phyloP scores from a whole-genome alignment of 2,797 vertebrate genomes.

The Eidolon dupreanum region DNA sequence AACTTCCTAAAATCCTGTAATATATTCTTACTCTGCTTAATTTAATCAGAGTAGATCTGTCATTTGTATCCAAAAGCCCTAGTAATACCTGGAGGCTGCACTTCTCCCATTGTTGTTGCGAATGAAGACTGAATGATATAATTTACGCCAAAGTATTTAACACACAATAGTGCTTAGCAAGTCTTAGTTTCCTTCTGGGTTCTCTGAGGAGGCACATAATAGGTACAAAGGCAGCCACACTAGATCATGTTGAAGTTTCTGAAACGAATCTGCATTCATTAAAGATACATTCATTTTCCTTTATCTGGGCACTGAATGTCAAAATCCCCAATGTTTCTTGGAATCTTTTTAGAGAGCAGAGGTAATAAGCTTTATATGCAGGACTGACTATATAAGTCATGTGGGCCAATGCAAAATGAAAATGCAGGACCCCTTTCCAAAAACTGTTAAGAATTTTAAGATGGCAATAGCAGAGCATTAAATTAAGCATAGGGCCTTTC shows the following conservation, averaged over 20 bases:
- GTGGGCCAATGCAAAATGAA: background rate
- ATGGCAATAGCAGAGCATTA: background rate
- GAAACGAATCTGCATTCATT: background rate
- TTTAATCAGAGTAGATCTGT: background rate
- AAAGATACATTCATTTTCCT: background rate
- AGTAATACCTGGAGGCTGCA: background rate
- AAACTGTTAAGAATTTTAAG: background rate
- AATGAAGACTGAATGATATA: background rate
- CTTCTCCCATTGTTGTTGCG: background rate
- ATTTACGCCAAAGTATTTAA: background rate
- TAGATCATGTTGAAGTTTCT: background rate
- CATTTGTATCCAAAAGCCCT: background rate
- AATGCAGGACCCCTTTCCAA: background rate
- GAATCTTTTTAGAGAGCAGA: background rate
- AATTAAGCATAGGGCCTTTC: background rate
- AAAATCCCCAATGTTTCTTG: background rate
- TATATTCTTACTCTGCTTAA: background rate
- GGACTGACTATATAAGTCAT: background rate
- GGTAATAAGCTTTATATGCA: background rate
- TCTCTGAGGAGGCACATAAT: background rate
- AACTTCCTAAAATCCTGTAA: background rate
- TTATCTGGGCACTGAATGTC: background rate
- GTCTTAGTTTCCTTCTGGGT: background rate
- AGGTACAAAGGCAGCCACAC: background rate
- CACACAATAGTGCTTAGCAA: background rate